A percentile compares a stretch with the other conserved stretches of the same genome.
Conservation (phyloP, 1,140 invertebrate species). For the Tetramorium simillimum region DNA sequence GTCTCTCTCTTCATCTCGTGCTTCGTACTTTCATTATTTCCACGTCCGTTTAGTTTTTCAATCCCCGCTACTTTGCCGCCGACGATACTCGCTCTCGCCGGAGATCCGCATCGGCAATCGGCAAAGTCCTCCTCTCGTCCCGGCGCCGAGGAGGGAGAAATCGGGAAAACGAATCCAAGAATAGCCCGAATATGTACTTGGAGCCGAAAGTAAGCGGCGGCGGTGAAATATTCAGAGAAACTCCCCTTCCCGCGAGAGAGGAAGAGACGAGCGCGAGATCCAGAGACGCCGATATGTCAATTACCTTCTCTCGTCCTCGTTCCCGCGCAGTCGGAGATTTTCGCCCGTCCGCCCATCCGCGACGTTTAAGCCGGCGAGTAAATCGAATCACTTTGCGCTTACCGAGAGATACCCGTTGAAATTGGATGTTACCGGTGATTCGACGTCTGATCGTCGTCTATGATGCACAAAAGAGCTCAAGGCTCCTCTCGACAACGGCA, state of each 20-base stretch:
- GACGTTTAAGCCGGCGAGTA: conserved; percentile 39
- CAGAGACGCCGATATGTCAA: conserved; percentile 48
- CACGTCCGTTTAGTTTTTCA: neutral
- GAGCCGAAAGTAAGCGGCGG: neutral
- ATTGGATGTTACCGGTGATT: conserved; percentile 49
- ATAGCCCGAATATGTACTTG: neutral
- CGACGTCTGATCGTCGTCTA: conserved; percentile 47
- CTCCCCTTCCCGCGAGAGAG: conserved; percentile 15
- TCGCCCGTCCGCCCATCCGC: neutral
- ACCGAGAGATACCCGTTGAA: conserved; percentile 37
- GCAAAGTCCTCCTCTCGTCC: neutral
- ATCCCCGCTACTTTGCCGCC: neutral
- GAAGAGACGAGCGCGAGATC: conserved; percentile 34
- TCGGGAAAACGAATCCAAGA: neutral
- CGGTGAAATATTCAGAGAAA: conserved; percentile 43
- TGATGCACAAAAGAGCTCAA: conserved; percentile 23
- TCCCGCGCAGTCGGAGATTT: conserved; percentile 30
- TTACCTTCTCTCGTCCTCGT: conserved; percentile 43
- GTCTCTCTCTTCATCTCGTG: neutral
- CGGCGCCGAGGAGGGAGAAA: neutral
- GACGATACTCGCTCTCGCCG: neutral
- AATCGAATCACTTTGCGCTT: conserved; percentile 56
- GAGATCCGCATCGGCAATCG: neutral
- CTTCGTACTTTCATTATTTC: neutral
- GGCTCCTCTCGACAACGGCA: neutral